Conservation (phyloP, 2,888 invertebrate species). For the Drepanosiphum platanoidis region DNA sequence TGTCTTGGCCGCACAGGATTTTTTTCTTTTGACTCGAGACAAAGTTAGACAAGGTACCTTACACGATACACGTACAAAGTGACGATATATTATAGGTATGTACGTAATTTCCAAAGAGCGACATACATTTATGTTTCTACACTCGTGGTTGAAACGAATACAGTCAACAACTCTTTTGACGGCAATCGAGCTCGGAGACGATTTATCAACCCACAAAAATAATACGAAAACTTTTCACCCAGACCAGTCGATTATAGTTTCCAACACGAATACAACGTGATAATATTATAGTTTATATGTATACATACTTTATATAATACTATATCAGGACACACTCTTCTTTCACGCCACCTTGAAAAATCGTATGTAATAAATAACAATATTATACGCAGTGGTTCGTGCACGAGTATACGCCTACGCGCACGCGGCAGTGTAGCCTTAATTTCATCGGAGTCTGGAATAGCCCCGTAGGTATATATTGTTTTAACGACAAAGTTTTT, state of each 20-base stretch:
- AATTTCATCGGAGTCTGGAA: neutral
- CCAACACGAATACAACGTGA: neutral
- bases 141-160: neutral
- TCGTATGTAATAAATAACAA: neutral
- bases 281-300: neutral
- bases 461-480: neutral
- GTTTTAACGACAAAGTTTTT: neutral
- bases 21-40: neutral
- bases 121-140: neutral
- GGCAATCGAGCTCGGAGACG: neutral
- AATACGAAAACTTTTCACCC: slow-evolving; percentile 33
- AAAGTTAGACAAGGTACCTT: neutral
- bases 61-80: neutral
- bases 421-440: neutral
- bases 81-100: neutral
- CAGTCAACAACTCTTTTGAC: slow-evolving; percentile 4
- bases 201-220: slow-evolving; percentile 13
- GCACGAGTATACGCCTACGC: neutral
- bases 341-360: neutral
- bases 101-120: neutral
- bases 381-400: neutral
- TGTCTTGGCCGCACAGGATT: neutral
- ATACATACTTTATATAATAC: neutral
- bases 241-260: neutral
- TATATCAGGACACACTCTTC: too few relatives aligned